phyloP scores from a whole-genome alignment of 2,888 invertebrate species.

The Alentia gelatinosa region DNA sequence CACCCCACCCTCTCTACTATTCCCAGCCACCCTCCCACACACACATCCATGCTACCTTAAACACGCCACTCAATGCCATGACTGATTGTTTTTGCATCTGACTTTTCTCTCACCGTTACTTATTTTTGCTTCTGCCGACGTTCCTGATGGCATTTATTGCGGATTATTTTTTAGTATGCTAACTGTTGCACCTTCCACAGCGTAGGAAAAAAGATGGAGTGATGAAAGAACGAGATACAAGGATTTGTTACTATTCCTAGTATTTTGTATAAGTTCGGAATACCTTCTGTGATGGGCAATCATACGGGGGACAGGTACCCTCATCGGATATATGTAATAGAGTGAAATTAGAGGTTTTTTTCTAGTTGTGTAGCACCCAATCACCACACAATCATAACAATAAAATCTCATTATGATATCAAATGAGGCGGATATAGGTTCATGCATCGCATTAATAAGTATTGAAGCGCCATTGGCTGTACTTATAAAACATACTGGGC shows the following conservation, averaged over 20 bases:
- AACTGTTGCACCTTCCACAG: not conserved
- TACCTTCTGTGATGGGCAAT: not conserved
- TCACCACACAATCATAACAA: too few relatives aligned
- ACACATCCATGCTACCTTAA: too few relatives aligned
- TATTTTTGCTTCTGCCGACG: constrained; percentile 1
- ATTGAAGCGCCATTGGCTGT: too few relatives aligned
- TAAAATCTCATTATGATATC: too few relatives aligned
- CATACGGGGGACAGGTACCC: not conserved
- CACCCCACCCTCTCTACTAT: not conserved
- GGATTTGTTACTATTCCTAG: not conserved
- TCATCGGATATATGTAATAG: too few relatives aligned
- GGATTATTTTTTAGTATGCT: not conserved
- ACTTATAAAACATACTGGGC: too few relatives aligned
- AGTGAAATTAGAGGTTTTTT: too few relatives aligned
- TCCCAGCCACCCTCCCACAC: not conserved
- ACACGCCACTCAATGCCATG: not conserved
- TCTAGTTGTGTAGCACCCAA: too few relatives aligned
- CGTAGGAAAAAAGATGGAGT: not conserved
- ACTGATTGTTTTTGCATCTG: not conserved
- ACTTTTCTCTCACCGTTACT: not conserved
- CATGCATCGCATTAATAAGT: too few relatives aligned
- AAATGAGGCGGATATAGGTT: too few relatives aligned
- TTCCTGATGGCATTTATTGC: not conserved
- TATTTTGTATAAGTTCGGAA: not conserved
- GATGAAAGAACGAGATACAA: not conserved